Evolutionary conservation across 2,797 vertebrate genomes (phyloP), one percentile per base, ranked within the genome.

Genomic region (Anguilla obscura): DNA sequence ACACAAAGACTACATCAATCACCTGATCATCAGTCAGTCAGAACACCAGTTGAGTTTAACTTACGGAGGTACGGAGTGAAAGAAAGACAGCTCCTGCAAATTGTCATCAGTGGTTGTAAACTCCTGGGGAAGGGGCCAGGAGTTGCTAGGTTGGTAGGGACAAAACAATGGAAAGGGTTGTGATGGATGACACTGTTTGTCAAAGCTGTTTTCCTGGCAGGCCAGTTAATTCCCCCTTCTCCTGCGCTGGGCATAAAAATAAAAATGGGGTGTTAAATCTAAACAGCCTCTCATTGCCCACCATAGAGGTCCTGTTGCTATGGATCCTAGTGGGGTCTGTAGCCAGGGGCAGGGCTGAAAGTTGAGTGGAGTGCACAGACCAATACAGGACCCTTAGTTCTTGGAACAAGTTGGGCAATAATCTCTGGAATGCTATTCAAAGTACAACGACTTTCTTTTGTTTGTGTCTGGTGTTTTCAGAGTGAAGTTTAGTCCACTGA

Each of bases 201-300:
- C 60, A 76, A 69, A 50, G 86, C 84, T 89, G 83, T 85, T 85
- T 88, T 88, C 74, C 80, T 88, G n/a, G 74, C 52, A 56, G 8
- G 85, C 27, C 40, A 86, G 48, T 71, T 84, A 36, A 84, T 48
- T 84, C 58, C 54, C 71, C 54, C 71, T 84, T 45, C 85, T 24
- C 50, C 80, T 58, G 10, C 56, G 30, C 40, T 76, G 50, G 50
- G 3, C 10, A 24, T 87, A 33, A 85, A 90, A 90, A 87, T 87
- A 88, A 87, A 85, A 87, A 86, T 54, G 63, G 85, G 66, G 63
- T 85, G 24, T 91, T 89, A 71, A 86, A 87, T 60, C 76, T 87
- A 66, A 63, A 86, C 71, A 71, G 10, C 12, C 7, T 89, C 85
- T 85, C 91, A 91, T 89, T 88, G 87, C 66, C 89, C 54, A 84